A percentile compares a stretch with the other conserved stretches of the same genome.
These are phyloP conservation scores for Sylvietta virens DNA, from an alignment of 2,113 vertebrate species.

Conservation along the genomic window DNA sequence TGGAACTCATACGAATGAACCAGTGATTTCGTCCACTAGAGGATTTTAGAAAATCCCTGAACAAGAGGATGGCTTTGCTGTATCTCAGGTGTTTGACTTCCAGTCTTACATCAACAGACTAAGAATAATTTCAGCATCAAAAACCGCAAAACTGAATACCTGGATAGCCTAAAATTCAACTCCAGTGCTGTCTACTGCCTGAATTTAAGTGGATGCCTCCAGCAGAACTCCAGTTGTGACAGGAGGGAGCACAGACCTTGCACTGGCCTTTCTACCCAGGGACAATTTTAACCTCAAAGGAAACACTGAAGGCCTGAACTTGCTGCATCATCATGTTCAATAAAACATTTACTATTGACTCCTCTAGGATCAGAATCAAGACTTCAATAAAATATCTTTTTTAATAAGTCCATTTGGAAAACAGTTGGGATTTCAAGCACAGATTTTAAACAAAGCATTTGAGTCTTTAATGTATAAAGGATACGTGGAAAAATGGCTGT, in stretches of 20 bases:
- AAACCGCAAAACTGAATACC: background rate
- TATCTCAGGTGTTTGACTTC: background rate
- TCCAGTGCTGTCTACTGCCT: background rate
- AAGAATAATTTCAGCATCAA: background rate
- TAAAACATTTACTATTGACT: slow-evolving; percentile 4
- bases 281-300: slow-evolving; percentile 35
- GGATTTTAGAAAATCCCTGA: background rate
- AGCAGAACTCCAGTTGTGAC: background rate
- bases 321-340: slow-evolving; percentile 16
- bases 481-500: slow-evolving; percentile 3
- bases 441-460: background rate
- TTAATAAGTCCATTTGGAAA: background rate
- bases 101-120: background rate
- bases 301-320: slow-evolving; percentile 26
- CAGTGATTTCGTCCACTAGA: background rate
- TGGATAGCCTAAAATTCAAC: background rate
- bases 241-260: background rate
- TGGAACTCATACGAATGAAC: background rate
- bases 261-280: background rate
- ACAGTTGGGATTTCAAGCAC: background rate
- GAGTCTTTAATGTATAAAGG: background rate
- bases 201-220: background rate
- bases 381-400: background rate
- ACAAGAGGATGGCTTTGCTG: background rate
- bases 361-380: background rate